Base-by-base conservation (phyloP, 2,888 invertebrate species). In the Oxytorus armatus region DNA sequence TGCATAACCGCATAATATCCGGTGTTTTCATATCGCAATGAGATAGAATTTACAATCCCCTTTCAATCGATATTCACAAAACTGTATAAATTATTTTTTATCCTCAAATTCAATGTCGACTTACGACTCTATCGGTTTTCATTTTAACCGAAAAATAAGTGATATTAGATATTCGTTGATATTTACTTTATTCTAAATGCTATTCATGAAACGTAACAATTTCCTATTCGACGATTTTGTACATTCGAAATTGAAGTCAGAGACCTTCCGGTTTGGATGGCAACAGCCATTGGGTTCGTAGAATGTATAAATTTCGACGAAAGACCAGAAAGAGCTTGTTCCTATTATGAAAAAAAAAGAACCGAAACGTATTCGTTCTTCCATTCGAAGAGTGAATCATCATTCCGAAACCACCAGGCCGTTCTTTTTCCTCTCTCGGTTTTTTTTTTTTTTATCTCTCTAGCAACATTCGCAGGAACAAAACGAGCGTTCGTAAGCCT, bases 311-410 rank as follows among this genome's bases (percentile, higher is more conserved):
- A 55, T 25, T 39, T 16, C 44, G 23, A 10, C 51, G 23, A 51
- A 23, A n/a, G n/a, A 47, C 8, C 1, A 14, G 16, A 1, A 4
- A 23, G 3, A 1, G 51, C 10, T n/a, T n/a, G n/a, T n/a, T n/a
- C n/a, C n/a, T 51, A 23, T 23, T 23, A 3, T 36, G 10, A 23
- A 25, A 61, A 70, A 47, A 11, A 21, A 10, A 42, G 23, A n/a
- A n/a, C n/a, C n/a, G n/a, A n/a, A n/a, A 21, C 8, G 44, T 10
- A 14, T 83, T 87, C 39, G 81, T 84, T 81, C 44, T 76, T 72
- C 72, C 77, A 82, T 86, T 85, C n/a, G 78, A 79, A 61, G 57
- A 81, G 81, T 73, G 44, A 59, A 33, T n/a, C 16, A 66, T 57
- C 18, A 33, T 49, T 49, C 44, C 16, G 55, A 66, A 68, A 68